Base-by-base conservation (phyloP, 2,113 vertebrate species). In the Pardalotus punctatus region DNA sequence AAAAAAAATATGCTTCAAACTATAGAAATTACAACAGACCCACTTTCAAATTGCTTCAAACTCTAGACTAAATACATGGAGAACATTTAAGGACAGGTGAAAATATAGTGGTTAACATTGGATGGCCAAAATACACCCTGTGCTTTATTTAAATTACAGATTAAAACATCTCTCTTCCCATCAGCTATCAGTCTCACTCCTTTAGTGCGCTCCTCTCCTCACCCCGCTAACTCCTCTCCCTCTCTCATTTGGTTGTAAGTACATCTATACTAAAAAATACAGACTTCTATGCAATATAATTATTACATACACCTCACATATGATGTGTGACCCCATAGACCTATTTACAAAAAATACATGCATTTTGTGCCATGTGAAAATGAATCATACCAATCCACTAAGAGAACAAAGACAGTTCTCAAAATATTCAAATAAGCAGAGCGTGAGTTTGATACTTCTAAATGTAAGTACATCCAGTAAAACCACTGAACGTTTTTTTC, bases 171-270 rank as follows among this genome's bases (percentile, higher is more conserved):
- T 33, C 15, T 86, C 23, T 72, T 81, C 25, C 12, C 43, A n/a
- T 42, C n/a, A 0, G 0, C 19, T 48, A 31, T 33, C 31, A 88
- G 70, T 33, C 23, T 40, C 31, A 60, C 5, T 70, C 27, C 17
- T 31, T 53, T 40, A 3, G 0, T 6, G 24, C 12, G 28, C 25
- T 61, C 29, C 11, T 67, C 48, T 71, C 31, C n/a, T 81, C 54
- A 25, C 27, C 35, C 13, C 9, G 9, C 25, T 45, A 43, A 66
- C 18, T 50, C 12, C 8, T 36, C 43, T 67, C 23, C 13, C 23
- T 56, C 14, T 48, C 36, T 62, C 17, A 0, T 29, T 67, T 1
- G 1, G 2, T 51, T 56, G 27, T 12, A 71, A 3, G 7, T 27
- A 50, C 4, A n/a, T 19, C 45, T 51, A 4, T n/a, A 83, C 43